Conservation (phyloP, 1,140 invertebrate genomes). For the Trichonephila clavata region DNA sequence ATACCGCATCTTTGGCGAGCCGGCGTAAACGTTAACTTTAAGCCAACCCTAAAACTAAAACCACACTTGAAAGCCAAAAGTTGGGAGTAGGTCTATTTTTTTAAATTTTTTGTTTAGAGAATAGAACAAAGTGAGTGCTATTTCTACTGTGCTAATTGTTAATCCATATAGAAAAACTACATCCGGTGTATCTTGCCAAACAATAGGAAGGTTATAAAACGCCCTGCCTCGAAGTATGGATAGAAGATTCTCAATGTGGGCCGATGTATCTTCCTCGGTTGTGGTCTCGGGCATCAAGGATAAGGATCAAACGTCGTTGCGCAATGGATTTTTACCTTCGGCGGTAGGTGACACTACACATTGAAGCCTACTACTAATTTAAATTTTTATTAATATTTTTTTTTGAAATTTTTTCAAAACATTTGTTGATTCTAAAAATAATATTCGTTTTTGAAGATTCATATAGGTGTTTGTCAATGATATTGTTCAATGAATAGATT, state of each 20-base stretch:
- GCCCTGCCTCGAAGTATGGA: constrained; percentile 49
- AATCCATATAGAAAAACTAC: constrained; percentile 64
- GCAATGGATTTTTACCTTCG: constrained; percentile 64
- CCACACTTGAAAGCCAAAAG: constrained; percentile 5
- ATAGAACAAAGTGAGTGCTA: constrained; percentile 60
- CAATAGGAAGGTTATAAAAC: constrained; percentile 75
- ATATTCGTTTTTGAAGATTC: too few species aligned
- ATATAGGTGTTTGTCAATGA: too few species aligned
- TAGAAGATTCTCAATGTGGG: constrained; percentile 78
- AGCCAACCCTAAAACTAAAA: constrained; percentile 30
- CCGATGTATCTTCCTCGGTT: constrained; percentile 78
- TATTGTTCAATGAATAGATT: too few species aligned
- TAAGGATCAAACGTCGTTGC: constrained; percentile 3
- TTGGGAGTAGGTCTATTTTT: constrained; percentile 24
- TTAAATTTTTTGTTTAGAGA: constrained; percentile 8
- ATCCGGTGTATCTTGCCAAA: constrained; percentile 73
- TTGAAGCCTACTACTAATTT: too few species aligned
- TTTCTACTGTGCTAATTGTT: constrained; percentile 54
- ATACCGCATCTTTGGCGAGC: not conserved
- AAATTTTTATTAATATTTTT: too few species aligned
- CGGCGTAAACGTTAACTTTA: not conserved
- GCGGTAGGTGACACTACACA: constrained; percentile 66
- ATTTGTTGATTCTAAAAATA: too few species aligned
- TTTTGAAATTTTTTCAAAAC: too few species aligned
- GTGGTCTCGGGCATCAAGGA: constrained; percentile 77